Evolutionary conservation across 2,888 invertebrate species (phyloP).

Genomic region (Hybos culiciformis): DNA sequence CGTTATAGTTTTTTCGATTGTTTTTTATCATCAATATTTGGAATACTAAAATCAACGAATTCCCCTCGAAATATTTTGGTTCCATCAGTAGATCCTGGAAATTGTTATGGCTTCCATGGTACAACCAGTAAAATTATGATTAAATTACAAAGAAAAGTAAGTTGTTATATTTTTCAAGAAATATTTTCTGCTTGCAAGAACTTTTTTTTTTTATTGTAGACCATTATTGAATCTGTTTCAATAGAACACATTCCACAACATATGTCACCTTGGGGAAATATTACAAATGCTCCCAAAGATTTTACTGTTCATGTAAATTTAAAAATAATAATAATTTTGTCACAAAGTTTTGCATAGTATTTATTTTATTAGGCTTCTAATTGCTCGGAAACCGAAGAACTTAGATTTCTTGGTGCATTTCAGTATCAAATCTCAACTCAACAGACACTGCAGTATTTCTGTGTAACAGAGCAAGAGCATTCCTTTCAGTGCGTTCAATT

Average conservation of each 20-base stretch:
- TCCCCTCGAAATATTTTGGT: neutral
- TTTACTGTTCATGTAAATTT: neutral
- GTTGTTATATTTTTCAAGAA: neutral
- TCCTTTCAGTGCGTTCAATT: no score
- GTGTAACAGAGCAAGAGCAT: no score
- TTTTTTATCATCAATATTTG: no score
- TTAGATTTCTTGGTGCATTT: no score
- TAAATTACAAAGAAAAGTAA: neutral
- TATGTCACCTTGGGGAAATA: neutral
- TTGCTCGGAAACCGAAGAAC: no score
- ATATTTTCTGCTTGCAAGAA: neutral
- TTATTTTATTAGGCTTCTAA: no score
- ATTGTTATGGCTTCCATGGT: neutral
- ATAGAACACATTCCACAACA: neutral
- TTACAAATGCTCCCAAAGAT: neutral
- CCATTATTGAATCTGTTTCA: neutral
- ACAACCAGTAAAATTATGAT: neutral
- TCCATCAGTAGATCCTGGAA: neutral
- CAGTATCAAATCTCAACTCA: no score
- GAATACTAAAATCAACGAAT: no score
- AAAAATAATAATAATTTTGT: no score
- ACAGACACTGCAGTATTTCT: no score
- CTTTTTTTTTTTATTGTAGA: neutral
- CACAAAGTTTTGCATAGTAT: no score
- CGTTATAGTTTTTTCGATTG: no score